Conservation (phyloP, 2,113 vertebrate genomes). For the Sylvilagus bachmani region DNA sequence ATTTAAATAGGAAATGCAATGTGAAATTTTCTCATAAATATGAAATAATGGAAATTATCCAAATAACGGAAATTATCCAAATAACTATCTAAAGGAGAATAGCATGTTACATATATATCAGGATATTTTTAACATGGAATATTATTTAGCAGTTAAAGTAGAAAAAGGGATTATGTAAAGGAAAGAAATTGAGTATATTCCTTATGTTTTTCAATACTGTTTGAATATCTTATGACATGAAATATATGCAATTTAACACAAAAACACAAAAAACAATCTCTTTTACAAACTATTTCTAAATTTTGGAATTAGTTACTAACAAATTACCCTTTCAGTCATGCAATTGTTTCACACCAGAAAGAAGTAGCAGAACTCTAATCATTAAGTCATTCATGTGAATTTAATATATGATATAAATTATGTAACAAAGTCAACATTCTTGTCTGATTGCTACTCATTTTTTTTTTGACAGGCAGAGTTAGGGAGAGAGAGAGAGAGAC, state of each 20-base stretch:
- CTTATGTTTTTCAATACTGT: not conserved
- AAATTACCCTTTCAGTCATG: not conserved
- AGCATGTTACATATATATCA: not conserved
- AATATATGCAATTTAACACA: not conserved
- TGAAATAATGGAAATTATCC: not conserved
- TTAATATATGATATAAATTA: constrained; percentile 38
- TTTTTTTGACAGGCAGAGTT: too few species aligned
- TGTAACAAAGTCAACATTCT: not conserved
- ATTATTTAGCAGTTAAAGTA: not conserved
- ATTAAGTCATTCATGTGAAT: constrained; percentile 33
- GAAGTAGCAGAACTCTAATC: not conserved
- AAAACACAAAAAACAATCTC: not conserved
- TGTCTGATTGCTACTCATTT: not conserved
- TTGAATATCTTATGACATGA: not conserved
- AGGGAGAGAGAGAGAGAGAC: too few species aligned
- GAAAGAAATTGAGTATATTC: not conserved
- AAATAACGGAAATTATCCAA: not conserved
- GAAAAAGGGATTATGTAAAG: not conserved
- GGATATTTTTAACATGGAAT: not conserved
- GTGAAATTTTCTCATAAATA: not conserved
- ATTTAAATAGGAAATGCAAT: not conserved
- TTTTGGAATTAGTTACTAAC: constrained; percentile 21
- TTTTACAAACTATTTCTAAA: not conserved
- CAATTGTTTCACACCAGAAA: not conserved
- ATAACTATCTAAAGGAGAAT: not conserved